Percentiles rank a stretch among this genome's conserved stretches.
Evolutionary conservation across 2,888 invertebrate genomes (phyloP).

Genomic region (Micropterix aruncella): DNA sequence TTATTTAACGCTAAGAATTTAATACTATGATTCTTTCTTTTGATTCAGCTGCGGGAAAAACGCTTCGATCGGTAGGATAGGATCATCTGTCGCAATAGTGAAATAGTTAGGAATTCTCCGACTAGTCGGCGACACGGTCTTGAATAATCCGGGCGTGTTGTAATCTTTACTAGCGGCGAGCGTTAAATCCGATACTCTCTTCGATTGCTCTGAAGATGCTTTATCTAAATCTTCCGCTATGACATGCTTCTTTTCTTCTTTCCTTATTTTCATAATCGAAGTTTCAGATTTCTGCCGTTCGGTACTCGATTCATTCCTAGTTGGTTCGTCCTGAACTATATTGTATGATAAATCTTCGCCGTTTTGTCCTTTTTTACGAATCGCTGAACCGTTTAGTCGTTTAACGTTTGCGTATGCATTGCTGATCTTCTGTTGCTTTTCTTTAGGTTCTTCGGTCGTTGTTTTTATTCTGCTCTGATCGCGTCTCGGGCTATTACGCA

Average conservation of each 20-base stretch:
- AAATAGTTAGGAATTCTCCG: constrained; percentile 54
- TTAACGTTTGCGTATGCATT: constrained; percentile 17
- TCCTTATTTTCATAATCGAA: constrained; percentile 41
- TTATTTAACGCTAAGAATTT: constrained; percentile 1
- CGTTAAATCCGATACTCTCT: constrained; percentile 58
- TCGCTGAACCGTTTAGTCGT: constrained; percentile 26
- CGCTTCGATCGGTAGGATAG: constrained; percentile 66
- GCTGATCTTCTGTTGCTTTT: constrained; percentile 17
- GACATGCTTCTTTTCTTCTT: constrained; percentile 30
- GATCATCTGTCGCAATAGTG: constrained; percentile 65
- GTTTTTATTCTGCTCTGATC: constrained; percentile 26
- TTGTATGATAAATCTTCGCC: constrained; percentile 30
- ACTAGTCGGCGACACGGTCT: constrained; percentile 46
- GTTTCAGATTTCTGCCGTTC: constrained; percentile 35
- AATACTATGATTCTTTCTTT: constrained; percentile 35
- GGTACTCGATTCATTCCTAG: constrained; percentile 25
- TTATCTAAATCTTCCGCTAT: constrained; percentile 11
- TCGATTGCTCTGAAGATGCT: constrained; percentile 40
- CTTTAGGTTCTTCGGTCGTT: constrained; percentile 24
- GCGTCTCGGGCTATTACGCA: constrained; percentile 18
- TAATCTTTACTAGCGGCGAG: constrained; percentile 59
- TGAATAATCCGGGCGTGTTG: constrained; percentile 56
- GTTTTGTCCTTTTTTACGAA: constrained; percentile 23
- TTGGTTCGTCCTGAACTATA: constrained; percentile 25
- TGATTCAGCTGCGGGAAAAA: constrained; percentile 62